Evolutionary conservation across 2,797 vertebrate genomes (phyloP).

Genomic region (Orestias chungarensis): DNA sequence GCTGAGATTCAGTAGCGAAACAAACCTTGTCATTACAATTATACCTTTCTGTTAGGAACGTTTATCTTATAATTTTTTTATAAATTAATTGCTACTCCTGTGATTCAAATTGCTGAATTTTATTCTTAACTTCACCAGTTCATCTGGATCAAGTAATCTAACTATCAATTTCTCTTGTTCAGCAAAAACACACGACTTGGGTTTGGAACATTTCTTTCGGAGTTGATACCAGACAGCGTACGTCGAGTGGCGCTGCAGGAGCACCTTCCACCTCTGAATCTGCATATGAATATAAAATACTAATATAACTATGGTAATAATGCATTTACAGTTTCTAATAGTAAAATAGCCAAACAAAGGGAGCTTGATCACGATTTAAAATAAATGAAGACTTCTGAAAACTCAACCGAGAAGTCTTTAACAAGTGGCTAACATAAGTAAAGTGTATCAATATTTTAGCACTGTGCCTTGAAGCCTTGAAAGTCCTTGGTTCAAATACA

Average conservation of each 20-base stretch:
- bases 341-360: not conserved
- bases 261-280: constrained; percentile 92
- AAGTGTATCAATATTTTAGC: not conserved
- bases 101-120: not conserved
- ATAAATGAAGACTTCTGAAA: no score
- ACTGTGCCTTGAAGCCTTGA: no score
- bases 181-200: no score
- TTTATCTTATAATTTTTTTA: not conserved
- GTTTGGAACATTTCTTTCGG: no score
- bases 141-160: not conserved
- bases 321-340: not conserved
- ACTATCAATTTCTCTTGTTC: not conserved
- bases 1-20: constrained; percentile 15
- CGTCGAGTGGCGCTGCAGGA: constrained; percentile 92
- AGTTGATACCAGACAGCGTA: constrained; percentile 88
- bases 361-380: not conserved
- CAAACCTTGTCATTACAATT: not conserved
- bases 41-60: not conserved
- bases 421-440: not conserved
- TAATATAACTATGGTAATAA: not conserved
- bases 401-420: no score
- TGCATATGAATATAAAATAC: constrained; percentile 77
- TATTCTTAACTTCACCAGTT: not conserved
- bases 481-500: no score
- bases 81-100: not conserved